Percentiles rank a stretch among this genome's conserved stretches.
Conservation (phyloP, 2,797 vertebrate species). For the Scyliorhinus canicula region DNA sequence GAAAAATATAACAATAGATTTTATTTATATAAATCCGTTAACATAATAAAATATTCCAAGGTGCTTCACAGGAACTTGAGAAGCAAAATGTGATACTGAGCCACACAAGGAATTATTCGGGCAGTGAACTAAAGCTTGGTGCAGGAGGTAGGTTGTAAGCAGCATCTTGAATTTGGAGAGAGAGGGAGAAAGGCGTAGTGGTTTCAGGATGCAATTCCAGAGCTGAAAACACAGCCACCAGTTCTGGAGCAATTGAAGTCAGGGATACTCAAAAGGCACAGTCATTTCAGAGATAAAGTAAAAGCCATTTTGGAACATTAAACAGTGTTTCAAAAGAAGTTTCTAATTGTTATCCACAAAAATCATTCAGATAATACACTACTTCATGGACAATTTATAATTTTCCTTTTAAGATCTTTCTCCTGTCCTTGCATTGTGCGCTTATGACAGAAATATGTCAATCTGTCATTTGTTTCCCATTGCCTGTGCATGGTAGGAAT, state of each 20-base stretch:
- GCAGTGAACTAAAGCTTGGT: background rate
- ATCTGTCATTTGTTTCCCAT: background rate
- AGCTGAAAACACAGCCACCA: background rate
- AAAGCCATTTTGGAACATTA: background rate
- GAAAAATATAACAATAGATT: background rate
- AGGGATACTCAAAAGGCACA: background rate
- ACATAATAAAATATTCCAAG: background rate
- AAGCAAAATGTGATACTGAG: background rate
- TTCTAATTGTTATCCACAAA: background rate
- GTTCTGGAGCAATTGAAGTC: background rate
- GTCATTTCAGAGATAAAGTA: background rate
- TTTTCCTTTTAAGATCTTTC: background rate
- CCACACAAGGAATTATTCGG: background rate
- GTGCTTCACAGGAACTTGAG: background rate
- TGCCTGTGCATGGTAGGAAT: background rate
- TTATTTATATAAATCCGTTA: background rate
- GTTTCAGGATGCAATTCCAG: background rate
- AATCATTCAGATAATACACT: background rate
- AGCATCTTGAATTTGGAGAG: background rate
- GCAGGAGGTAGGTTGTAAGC: background rate
- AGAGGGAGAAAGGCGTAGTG: background rate
- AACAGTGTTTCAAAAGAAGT: background rate
- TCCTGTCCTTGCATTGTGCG: background rate
- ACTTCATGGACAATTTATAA: background rate
- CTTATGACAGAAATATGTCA: background rate